Evolutionary conservation across 2,113 vertebrate genomes (phyloP), one percentile per base, ranked within the genome.

Genomic region (Anser cygnoides): DNA sequence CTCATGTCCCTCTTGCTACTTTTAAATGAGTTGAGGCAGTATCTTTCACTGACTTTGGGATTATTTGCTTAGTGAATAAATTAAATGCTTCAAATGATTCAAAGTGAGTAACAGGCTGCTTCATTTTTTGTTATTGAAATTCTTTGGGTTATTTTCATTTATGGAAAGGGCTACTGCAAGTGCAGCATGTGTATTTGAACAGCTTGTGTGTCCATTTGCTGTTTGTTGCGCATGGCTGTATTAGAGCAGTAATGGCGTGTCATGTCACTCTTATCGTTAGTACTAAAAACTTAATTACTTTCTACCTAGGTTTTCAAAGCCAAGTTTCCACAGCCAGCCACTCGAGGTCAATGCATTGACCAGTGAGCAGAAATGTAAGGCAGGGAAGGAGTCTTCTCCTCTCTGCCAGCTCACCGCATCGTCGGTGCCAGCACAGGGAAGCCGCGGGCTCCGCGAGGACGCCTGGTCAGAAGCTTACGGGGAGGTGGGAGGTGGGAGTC

Each of bases 251-350:
- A 71, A 19, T 1, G 7, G 0, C 0, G 44, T 1, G 3, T 3
- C 55, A 17, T 4, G 3, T 3, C 13, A 55, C 14, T 72, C 29
- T n/a, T 50, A 49, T 0, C 0, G 0, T 19, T 61, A 25, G 9
- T 8, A 61, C 49, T 65, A 61, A 75, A 54, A 17, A 8, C 18
- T 16, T 21, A 15, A 35, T 29, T 68, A 21, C 44, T 31, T 67
- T 44, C 61, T 39, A 55, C 26, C 77, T 2, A 14, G 41, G 52
- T 65, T 79, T 33, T n/a, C 15, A 81, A 72, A 84, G 52, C 76
- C 22, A 54, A 6, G 14, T 28, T 82, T 39, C 29, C 39, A 57
- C n/a, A 84, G 59, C 12, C 72, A n/a, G 9, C 9, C 31, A 63
- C 7, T 31, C 41, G 86, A 44, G 44, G 5, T 20, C n/a, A 76